phyloP scores from a whole-genome alignment of 2,888 invertebrate genomes.

The Drosophila maculinotata region DNA sequence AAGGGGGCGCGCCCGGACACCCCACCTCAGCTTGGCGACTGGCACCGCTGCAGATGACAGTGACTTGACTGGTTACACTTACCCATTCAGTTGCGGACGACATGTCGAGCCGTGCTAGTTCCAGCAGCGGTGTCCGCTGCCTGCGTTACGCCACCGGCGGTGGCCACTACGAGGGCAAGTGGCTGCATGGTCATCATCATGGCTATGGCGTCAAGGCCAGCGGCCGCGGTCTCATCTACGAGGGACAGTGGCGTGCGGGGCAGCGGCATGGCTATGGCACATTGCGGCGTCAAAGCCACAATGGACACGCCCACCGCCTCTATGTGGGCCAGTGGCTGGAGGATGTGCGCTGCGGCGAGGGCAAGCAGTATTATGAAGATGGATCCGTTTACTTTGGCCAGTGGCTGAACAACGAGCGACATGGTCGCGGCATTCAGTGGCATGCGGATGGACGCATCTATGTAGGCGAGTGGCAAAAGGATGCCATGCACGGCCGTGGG shows the following conservation, averaged over 20 bases:
- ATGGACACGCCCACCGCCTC: slow-evolving; percentile 71
- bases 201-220: slow-evolving; percentile 76
- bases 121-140: slow-evolving; percentile 52
- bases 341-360: slow-evolving; percentile 82
- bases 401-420: slow-evolving; percentile 77
- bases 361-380: slow-evolving; percentile 81
- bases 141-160: slow-evolving; percentile 60
- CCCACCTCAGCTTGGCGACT: slow-evolving; percentile 45
- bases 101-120: slow-evolving; percentile 57
- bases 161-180: slow-evolving; percentile 78
- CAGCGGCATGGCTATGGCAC: slow-evolving; percentile 82
- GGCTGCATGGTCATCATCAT: slow-evolving; percentile 71
- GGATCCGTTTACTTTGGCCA: slow-evolving; percentile 80
- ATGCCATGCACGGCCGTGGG: slow-evolving; percentile 80
- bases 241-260: slow-evolving; percentile 82
- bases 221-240: slow-evolving; percentile 75
- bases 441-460: slow-evolving; percentile 78
- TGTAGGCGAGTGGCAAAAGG: slow-evolving; percentile 83
- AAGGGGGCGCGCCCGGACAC: slow-evolving; percentile 10
- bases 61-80: slow-evolving; percentile 4
- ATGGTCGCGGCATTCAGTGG: slow-evolving; percentile 84
- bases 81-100: slow-evolving; percentile 41
- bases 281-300: slow-evolving; percentile 61
- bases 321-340: slow-evolving; percentile 82
- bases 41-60: slow-evolving; percentile 61